Percentiles rank a stretch among this genome's conserved stretches.
phyloP scores from a whole-genome alignment of 2,888 invertebrate genomes.

The Cordilura impudica region DNA sequence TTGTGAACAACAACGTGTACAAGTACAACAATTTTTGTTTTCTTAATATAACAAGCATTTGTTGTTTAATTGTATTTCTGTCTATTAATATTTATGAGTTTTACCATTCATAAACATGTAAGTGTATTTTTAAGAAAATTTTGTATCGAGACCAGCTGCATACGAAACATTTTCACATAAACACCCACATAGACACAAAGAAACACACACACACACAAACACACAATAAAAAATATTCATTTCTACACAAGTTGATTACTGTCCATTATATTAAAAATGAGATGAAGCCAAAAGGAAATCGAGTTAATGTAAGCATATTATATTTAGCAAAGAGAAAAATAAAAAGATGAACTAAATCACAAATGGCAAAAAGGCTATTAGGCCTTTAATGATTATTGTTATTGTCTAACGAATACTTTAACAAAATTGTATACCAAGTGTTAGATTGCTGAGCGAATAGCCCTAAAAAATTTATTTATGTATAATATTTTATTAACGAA shows the following conservation, averaged over 20 bases:
- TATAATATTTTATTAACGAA: too few relatives aligned
- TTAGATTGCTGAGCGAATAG: neutral
- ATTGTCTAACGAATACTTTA: conserved; percentile 20
- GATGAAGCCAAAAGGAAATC: conserved; percentile 3
- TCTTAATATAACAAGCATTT: conserved; percentile 1
- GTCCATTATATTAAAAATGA: conserved; percentile 6
- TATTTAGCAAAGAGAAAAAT: neutral
- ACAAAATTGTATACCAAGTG: conserved; percentile 1
- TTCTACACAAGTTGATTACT: conserved; percentile 8
- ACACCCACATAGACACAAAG: neutral
- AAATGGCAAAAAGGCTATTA: neutral
- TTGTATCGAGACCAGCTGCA: conserved; percentile 2
- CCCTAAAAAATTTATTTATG: too few relatives aligned
- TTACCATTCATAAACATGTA: conserved; percentile 16
- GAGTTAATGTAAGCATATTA: conserved; percentile 3
- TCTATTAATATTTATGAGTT: conserved; percentile 46
- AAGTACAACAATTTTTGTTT: neutral
- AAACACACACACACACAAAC: neutral
- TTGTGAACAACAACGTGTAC: neutral
- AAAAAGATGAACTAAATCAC: neutral
- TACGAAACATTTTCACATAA: neutral
- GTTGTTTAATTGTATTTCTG: conserved; percentile 18
- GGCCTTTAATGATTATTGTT: conserved; percentile 24
- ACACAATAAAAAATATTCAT: neutral
- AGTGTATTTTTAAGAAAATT: neutral